These are phyloP conservation scores for Danio aesculapii DNA, from an alignment of 2,797 vertebrate genomes.

Conservation along the genomic window DNA sequence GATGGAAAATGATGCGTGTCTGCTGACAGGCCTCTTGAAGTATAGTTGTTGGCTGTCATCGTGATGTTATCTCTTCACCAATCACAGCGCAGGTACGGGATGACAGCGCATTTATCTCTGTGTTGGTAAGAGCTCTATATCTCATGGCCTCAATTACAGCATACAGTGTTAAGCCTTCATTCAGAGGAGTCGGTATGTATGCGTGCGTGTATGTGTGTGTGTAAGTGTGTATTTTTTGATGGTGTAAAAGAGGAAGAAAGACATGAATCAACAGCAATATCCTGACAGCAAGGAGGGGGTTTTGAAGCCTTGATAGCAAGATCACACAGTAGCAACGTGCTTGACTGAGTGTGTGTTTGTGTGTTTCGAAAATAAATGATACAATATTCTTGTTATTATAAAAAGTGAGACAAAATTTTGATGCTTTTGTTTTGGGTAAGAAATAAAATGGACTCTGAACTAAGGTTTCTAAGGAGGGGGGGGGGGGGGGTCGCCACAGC, in stretches of 20 bases:
- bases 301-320: conserved; percentile 31
- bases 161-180: conserved; percentile 37
- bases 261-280: conserved; percentile 44
- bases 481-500: no score
- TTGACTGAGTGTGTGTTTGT: conserved; percentile 27
- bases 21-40: conserved; percentile 49
- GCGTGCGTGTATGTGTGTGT: background rate
- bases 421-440: background rate
- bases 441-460: no score
- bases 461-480: background rate
- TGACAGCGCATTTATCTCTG: conserved; percentile 51
- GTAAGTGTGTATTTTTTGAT: background rate
- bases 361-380: conserved; percentile 14
- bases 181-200: conserved; percentile 4
- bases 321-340: conserved; percentile 12
- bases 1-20: conserved; percentile 45
- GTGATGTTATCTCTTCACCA: conserved; percentile 51
- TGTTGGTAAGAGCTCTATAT: conserved; percentile 47
- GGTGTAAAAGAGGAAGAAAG: conserved; percentile 32
- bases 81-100: conserved; percentile 45
- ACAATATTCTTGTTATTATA: background rate
- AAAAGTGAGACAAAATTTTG: background rate
- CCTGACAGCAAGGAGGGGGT: conserved; percentile 32
- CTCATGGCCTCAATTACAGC: conserved; percentile 52
- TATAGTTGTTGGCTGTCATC: conserved; percentile 43